Evolutionary conservation across 2,113 vertebrate genomes (phyloP).

Genomic region (Lichenostomus cassidix): DNA sequence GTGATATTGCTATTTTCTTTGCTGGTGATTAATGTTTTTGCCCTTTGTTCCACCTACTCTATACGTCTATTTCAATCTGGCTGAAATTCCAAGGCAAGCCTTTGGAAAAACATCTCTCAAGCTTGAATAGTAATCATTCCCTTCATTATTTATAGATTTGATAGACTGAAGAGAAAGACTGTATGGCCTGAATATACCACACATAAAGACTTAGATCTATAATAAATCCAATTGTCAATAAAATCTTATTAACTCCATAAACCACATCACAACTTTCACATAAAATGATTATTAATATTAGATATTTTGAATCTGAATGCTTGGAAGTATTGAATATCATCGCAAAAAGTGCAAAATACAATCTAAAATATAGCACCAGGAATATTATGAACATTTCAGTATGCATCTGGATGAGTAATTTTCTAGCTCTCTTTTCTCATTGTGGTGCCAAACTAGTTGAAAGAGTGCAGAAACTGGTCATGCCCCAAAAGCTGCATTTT

Average conservation of each 20-base stretch:
- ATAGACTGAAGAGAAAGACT: neutral
- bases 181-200: neutral
- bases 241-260: neutral
- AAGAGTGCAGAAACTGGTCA: neutral
- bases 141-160: neutral
- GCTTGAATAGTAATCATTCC: neutral
- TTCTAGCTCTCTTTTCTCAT: neutral
- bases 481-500: neutral
- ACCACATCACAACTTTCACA: neutral
- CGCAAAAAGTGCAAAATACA: neutral
- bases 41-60: neutral
- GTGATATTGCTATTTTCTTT: neutral
- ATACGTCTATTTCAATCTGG: neutral
- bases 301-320: neutral
- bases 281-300: neutral
- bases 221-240: neutral
- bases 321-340: neutral
- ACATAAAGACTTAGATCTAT: neutral
- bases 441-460: neutral
- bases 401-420: neutral
- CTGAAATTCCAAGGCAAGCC: neutral
- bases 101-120: neutral
- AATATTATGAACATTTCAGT: neutral
- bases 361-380: neutral
- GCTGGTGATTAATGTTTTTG: neutral